Conservation (phyloP, 1,140 invertebrate genomes). For the Leguminivora glycinivorella region DNA sequence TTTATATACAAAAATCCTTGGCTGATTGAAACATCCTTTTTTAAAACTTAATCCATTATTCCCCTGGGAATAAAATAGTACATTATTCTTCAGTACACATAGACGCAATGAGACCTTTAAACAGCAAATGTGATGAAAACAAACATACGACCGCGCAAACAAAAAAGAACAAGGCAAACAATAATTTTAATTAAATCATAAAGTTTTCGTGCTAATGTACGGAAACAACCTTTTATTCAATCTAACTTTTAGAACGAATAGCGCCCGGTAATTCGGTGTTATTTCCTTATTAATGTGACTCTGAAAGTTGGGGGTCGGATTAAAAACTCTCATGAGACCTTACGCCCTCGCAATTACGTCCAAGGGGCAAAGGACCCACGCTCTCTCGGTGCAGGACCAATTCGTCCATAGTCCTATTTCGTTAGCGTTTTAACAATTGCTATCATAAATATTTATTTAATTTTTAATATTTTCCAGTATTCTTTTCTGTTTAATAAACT, state of each 20-base stretch:
- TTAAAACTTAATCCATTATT: too few relatives aligned
- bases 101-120: background rate
- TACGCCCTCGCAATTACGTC: constrained; percentile 58
- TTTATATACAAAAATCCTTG: too few relatives aligned
- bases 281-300: constrained; percentile 70
- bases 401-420: too few relatives aligned
- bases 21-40: too few relatives aligned
- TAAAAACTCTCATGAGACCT: constrained; percentile 65
- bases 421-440: too few relatives aligned
- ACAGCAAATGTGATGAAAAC: too few relatives aligned
- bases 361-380: constrained; percentile 37
- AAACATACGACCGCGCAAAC: background rate
- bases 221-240: constrained; percentile 67
- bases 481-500: too few relatives aligned
- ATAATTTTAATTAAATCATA: constrained; percentile 56
- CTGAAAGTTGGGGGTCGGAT: constrained; percentile 57
- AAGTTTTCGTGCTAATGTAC: constrained; percentile 56
- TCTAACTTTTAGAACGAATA: constrained; percentile 63
- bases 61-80: too few relatives aligned
- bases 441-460: too few relatives aligned
- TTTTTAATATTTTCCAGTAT: too few relatives aligned
- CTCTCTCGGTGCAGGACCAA: too few relatives aligned
- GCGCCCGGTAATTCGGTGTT: constrained; percentile 58
- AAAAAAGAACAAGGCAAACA: constrained; percentile 28
- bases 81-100: too few relatives aligned